These are phyloP conservation scores for Belonocnema kinseyi DNA, from an alignment of 1,140 invertebrate species.

Conservation along the genomic window DNA sequence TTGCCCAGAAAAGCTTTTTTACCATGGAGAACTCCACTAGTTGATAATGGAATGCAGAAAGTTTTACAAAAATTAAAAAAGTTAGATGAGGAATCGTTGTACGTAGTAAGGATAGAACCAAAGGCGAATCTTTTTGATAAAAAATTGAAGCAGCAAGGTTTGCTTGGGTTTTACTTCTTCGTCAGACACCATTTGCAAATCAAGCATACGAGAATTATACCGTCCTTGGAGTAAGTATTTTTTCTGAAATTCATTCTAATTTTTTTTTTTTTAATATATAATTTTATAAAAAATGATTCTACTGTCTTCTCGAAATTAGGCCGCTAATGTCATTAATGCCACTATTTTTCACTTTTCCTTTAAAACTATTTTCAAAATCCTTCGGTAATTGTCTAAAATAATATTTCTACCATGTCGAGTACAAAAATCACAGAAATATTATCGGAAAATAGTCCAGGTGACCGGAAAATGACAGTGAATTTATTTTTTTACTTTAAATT, in stretches of 20 bases:
- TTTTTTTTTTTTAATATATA: slow-evolving; percentile 18
- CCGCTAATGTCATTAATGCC: too few relatives aligned
- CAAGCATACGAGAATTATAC: slow-evolving; percentile 60
- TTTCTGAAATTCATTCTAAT: background rate
- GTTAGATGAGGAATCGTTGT: slow-evolving; percentile 36
- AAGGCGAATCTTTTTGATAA: slow-evolving; percentile 52
- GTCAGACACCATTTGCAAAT: slow-evolving; percentile 56
- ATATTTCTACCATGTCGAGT: too few relatives aligned
- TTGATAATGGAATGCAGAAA: background rate
- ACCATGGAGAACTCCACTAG: slow-evolving; percentile 42
- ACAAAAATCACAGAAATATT: too few relatives aligned
- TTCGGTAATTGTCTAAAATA: too few relatives aligned
- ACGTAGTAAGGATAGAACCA: slow-evolving; percentile 61
- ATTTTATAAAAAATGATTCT: background rate
- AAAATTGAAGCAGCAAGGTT: slow-evolving; percentile 45
- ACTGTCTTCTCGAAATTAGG: too few relatives aligned
- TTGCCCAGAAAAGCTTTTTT: slow-evolving; percentile 58
- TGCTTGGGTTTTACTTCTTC: slow-evolving; percentile 69
- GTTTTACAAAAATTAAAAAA: background rate
- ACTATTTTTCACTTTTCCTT: too few relatives aligned
- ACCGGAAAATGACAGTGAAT: too few relatives aligned
- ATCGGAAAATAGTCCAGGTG: too few relatives aligned
- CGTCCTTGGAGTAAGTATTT: slow-evolving; percentile 68
- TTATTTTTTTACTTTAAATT: too few relatives aligned
- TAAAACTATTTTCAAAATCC: too few relatives aligned